Evolutionary conservation across 2,113 vertebrate genomes (phyloP).

Genomic region (Psophia crepitans): DNA sequence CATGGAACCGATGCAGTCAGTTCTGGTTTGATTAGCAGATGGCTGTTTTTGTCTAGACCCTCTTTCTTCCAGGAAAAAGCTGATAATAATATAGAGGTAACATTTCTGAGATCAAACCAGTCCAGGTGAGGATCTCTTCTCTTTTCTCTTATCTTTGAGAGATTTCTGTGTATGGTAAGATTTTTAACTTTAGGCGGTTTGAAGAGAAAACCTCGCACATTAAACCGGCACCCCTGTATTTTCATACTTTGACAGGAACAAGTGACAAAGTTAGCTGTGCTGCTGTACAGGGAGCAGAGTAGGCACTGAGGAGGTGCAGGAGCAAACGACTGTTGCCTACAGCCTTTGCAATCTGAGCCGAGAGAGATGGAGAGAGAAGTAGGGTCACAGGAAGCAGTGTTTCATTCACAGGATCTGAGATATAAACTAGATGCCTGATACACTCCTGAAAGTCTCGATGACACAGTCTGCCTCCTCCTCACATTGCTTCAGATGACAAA

Average conservation of each 20-base stretch:
- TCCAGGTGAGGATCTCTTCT: neutral
- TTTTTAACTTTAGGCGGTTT: neutral
- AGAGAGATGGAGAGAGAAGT: neutral
- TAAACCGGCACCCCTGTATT: neutral
- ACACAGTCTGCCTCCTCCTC: neutral
- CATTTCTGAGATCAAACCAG: neutral
- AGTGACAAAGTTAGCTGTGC: neutral
- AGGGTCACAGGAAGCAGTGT: neutral
- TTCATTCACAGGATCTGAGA: neutral
- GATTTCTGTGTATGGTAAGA: neutral
- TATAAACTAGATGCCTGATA: neutral
- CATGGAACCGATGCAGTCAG: rapidly evolving
- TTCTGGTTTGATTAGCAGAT: neutral
- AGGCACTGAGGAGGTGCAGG: neutral
- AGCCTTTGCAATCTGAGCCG: neutral
- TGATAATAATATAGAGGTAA: neutral
- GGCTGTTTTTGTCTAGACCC: neutral
- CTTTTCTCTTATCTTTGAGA: neutral
- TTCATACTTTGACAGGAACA: neutral
- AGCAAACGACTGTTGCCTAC: neutral
- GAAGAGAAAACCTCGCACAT: neutral
- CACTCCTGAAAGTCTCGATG: neutral
- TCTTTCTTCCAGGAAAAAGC: neutral
- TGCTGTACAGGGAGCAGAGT: neutral
- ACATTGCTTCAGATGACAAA: neutral